Conservation (phyloP, 2,797 vertebrate genomes). For the Onychomys torridus region DNA sequence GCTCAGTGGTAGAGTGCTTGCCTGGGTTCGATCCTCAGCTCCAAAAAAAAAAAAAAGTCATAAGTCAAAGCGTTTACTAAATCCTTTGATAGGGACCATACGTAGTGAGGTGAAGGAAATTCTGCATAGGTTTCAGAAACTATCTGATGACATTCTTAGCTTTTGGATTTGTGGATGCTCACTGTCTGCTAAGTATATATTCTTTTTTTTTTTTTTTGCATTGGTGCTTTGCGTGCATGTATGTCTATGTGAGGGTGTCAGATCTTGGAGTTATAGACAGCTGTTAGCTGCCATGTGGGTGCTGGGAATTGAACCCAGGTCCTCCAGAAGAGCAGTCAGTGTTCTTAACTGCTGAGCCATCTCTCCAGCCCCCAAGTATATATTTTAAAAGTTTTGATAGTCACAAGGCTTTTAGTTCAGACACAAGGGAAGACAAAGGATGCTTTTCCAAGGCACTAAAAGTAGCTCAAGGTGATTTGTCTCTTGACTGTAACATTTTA, state of each 20-base stretch:
- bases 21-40: too few relatives aligned
- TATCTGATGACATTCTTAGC: background rate
- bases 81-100: background rate
- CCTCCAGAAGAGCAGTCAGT: too few relatives aligned
- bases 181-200: background rate
- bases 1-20: too few relatives aligned
- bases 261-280: too few relatives aligned
- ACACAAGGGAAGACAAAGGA: background rate
- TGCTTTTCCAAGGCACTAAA: background rate
- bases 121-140: background rate
- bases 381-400: background rate
- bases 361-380: too few relatives aligned
- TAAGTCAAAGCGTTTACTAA: background rate
- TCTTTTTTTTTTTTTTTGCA: background rate
- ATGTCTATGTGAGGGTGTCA: too few relatives aligned
- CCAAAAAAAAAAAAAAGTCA: too few relatives aligned
- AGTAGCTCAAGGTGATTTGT: background rate
- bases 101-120: background rate
- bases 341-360: too few relatives aligned
- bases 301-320: too few relatives aligned
- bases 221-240: too few relatives aligned
- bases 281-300: too few relatives aligned
- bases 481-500: background rate
- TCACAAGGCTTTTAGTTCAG: background rate
- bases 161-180: background rate